Evolutionary conservation across 2,888 invertebrate species (phyloP).

Genomic region (Leptinotarsa haldemani): DNA sequence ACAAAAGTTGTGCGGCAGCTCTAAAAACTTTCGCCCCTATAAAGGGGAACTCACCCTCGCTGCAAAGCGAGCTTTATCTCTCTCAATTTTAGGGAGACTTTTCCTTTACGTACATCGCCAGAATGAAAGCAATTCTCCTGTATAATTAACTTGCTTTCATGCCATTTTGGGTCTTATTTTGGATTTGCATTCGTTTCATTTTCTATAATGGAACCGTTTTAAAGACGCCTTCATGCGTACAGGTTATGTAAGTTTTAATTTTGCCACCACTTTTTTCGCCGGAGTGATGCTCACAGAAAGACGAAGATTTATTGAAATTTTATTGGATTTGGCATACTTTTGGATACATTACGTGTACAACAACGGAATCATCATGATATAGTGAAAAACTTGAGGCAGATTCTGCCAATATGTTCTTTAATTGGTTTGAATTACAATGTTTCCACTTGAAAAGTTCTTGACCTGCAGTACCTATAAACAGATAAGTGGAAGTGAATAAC

Average conservation of each 20-base stretch:
- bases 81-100: slow-evolving; percentile 57
- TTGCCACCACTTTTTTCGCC: slow-evolving; percentile 42
- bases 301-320: slow-evolving; percentile 59
- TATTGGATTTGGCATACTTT: slow-evolving; percentile 51
- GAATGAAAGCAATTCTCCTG: slow-evolving; percentile 62
- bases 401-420: background rate
- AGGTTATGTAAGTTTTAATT: slow-evolving; percentile 60
- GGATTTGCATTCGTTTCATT: slow-evolving; percentile 58
- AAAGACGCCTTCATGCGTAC: slow-evolving; percentile 61
- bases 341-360: slow-evolving; percentile 15
- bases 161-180: slow-evolving; percentile 62
- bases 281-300: slow-evolving; percentile 44
- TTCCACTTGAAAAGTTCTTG: background rate
- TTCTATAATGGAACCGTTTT: slow-evolving; percentile 56
- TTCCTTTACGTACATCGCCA: slow-evolving; percentile 57
- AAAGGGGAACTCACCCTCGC: slow-evolving; percentile 53
- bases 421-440: background rate
- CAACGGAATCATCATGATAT: background rate
- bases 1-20: slow-evolving; percentile 66
- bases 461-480: too few species aligned
- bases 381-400: background rate
- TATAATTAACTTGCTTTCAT: slow-evolving; percentile 65
- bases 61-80: slow-evolving; percentile 60
- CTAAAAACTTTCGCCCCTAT: slow-evolving; percentile 64
- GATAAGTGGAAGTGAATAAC: too few species aligned